These are phyloP conservation scores for Drosophila sucinea DNA, from an alignment of 1,140 invertebrate species.

Conservation along the genomic window DNA sequence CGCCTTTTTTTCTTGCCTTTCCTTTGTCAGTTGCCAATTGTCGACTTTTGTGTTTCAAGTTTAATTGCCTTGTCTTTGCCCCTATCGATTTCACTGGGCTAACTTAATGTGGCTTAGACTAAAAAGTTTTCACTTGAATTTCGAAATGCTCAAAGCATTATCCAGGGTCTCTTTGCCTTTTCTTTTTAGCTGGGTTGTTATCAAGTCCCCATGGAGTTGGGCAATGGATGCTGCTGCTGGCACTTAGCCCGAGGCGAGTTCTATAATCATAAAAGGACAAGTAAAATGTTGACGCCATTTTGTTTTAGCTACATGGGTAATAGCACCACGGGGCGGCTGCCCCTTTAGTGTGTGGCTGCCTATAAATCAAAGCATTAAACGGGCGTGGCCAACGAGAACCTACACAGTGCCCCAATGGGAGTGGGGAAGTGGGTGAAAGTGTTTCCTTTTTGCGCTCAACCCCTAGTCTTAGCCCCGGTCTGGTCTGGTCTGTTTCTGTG, in stretches of 20 bases:
- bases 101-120: constrained; percentile 28
- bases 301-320: constrained; percentile 11
- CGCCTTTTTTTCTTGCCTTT: constrained; percentile 52
- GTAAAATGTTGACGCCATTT: constrained; percentile 33
- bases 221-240: constrained; percentile 24
- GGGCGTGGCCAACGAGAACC: constrained; percentile 48
- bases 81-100: constrained; percentile 70
- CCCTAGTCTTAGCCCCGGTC: not conserved
- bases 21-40: constrained; percentile 16
- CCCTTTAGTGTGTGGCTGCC: constrained; percentile 42
- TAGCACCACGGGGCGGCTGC: constrained; percentile 43
- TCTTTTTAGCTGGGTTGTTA: constrained; percentile 42
- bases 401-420: constrained; percentile 3
- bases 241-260: constrained; percentile 58
- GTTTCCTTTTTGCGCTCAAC: not conserved
- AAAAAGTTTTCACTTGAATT: constrained; percentile 27
- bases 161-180: constrained; percentile 25
- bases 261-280: constrained; percentile 45
- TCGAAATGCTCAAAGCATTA: constrained; percentile 37
- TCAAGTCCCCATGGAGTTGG: constrained; percentile 60
- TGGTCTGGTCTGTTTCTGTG: not conserved
- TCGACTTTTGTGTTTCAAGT: constrained; percentile 71
- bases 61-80: constrained; percentile 65
- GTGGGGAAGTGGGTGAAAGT: constrained; percentile 31
- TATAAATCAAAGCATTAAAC: constrained; percentile 80